Evolutionary conservation across 2,113 vertebrate genomes (phyloP).

Genomic region (Strigops habroptila): DNA sequence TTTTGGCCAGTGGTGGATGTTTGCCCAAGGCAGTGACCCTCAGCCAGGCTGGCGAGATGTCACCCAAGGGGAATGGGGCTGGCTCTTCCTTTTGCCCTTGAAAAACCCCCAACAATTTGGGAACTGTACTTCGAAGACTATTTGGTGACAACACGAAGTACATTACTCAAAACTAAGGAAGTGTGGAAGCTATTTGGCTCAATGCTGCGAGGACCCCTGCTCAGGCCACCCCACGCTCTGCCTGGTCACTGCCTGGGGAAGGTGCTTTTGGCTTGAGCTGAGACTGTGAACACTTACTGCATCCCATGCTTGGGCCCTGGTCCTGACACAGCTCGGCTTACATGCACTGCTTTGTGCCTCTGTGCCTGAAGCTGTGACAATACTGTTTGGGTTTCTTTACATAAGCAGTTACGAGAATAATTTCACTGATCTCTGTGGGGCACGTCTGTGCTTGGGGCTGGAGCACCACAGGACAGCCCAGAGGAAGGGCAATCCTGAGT

Average conservation of each 20-base stretch:
- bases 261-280: neutral
- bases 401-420: neutral
- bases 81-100: neutral
- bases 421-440: neutral
- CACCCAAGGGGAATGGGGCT: neutral
- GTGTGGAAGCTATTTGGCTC: neutral
- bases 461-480: neutral
- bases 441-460: fast-evolving
- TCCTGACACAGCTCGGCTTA: neutral
- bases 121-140: neutral
- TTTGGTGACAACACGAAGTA: neutral
- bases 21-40: neutral
- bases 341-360: neutral
- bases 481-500: neutral
- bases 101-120: neutral
- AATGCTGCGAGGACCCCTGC: fast-evolving
- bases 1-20: neutral
- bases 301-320: fast-evolving
- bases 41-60: neutral
- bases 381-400: neutral
- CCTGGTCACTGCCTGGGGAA: fast-evolving
- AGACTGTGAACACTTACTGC: neutral
- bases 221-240: neutral
- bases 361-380: neutral
- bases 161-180: neutral